Conservation (phyloP, 2,797 vertebrate genomes). For the Semotilus atromaculatus region DNA sequence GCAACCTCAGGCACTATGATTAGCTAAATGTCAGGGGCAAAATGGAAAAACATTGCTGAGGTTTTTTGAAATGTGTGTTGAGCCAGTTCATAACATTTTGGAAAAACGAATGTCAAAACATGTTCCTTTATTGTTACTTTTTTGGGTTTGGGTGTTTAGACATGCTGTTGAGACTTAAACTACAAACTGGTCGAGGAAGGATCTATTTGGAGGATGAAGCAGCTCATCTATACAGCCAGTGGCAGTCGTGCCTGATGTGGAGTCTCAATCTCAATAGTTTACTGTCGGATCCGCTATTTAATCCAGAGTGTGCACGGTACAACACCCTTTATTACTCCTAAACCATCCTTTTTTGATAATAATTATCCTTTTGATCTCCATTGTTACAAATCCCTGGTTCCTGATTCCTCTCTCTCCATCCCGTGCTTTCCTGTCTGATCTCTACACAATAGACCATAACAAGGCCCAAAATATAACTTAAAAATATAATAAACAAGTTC, state of each 20-base stretch:
- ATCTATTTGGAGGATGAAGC: slow-evolving; percentile 67
- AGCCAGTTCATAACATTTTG: neutral
- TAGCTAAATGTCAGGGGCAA: neutral
- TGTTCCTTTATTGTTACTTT: neutral
- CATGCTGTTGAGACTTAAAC: slow-evolving; percentile 42
- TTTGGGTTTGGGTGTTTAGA: slow-evolving; percentile 23
- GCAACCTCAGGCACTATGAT: neutral
- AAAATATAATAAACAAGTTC: too few species aligned
- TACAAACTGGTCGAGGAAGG: neutral
- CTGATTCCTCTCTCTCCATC: neutral
- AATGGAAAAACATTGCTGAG: neutral
- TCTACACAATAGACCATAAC: too few species aligned
- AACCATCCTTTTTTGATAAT: neutral
- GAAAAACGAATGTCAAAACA: neutral
- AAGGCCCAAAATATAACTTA: too few species aligned
- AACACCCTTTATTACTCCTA: neutral
- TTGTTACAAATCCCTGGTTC: neutral
- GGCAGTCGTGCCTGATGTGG: slow-evolving; percentile 84
- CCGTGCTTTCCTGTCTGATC: too few species aligned
- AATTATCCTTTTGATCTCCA: neutral
- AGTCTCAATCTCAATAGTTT: slow-evolving; percentile 84
- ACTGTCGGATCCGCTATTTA: slow-evolving; percentile 77
- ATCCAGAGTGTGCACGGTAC: slow-evolving; percentile 82
- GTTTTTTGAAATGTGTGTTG: neutral
- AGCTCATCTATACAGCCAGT: slow-evolving; percentile 84